Conservation (phyloP, 2,113 vertebrate species). For the Rynchops niger region DNA sequence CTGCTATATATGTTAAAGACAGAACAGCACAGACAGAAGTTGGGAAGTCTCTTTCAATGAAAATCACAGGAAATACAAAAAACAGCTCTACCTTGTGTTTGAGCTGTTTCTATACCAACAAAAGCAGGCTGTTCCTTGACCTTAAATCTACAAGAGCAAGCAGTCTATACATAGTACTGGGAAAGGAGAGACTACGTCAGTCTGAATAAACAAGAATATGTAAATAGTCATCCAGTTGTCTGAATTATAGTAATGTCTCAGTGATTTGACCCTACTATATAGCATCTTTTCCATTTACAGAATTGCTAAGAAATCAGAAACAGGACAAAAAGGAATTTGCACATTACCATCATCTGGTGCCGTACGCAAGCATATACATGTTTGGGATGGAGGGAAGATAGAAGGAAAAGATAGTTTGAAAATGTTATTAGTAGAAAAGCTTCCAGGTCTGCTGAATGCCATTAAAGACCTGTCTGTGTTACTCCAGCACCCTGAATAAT, state of each 20-base stretch:
- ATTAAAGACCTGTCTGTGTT: background rate
- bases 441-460: background rate
- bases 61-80: background rate
- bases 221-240: conserved; percentile 26
- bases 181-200: background rate
- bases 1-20: background rate
- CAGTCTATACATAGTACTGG: background rate
- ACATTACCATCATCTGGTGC: background rate
- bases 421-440: background rate
- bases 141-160: background rate
- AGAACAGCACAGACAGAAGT: background rate
- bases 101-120: background rate
- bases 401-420: background rate
- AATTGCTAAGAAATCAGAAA: background rate
- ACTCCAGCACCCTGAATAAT: background rate
- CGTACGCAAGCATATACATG: background rate
- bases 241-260: conserved; percentile 13
- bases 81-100: background rate
- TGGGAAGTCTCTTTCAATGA: background rate
- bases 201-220: conserved; percentile 6
- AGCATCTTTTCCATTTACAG: background rate
- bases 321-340: background rate
- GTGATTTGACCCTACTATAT: background rate
- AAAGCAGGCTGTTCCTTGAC: background rate
- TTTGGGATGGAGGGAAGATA: background rate